Percentiles rank a stretch among this genome's conserved stretches.
phyloP scores from a whole-genome alignment of 2,888 invertebrate genomes.

The Synanthedon formicaeformis region DNA sequence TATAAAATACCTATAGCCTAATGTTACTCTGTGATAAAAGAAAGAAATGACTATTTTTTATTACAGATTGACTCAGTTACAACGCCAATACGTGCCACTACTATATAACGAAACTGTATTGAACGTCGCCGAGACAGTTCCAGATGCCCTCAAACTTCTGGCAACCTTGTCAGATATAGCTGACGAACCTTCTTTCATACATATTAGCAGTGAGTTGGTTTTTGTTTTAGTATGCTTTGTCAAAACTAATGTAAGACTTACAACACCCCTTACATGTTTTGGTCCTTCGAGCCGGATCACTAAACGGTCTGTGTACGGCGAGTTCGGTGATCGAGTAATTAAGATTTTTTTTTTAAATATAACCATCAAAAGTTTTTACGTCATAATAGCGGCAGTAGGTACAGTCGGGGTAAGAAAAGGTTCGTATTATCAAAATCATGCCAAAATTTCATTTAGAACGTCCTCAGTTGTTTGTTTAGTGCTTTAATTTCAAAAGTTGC shows the following conservation, averaged over 20 bases:
- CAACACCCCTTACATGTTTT: too few species aligned
- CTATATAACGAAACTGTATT: constrained; percentile 58
- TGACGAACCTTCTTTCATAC: constrained; percentile 61
- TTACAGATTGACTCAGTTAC: constrained; percentile 43
- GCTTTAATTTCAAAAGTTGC: too few species aligned
- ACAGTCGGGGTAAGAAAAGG: too few species aligned
- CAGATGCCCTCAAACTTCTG: constrained; percentile 62
- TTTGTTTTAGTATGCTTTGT: neutral
- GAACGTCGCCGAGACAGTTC: constrained; percentile 51
- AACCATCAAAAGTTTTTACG: neutral
- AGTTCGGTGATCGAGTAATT: too few species aligned
- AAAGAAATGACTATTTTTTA: too few species aligned
- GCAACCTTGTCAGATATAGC: constrained; percentile 65
- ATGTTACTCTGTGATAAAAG: too few species aligned
- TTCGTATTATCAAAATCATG: too few species aligned
- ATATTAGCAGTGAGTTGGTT: constrained; percentile 54
- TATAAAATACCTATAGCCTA: too few species aligned
- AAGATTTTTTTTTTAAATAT: too few species aligned
- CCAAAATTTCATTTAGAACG: too few species aligned
- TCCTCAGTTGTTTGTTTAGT: too few species aligned
- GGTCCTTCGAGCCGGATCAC: too few species aligned
- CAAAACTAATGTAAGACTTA: neutral
- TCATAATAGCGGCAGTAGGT: neutral
- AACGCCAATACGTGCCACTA: constrained; percentile 52
- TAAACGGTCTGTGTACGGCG: neutral